phyloP scores from a whole-genome alignment of 2,797 vertebrate species.

The Calcarius lapponicus region DNA sequence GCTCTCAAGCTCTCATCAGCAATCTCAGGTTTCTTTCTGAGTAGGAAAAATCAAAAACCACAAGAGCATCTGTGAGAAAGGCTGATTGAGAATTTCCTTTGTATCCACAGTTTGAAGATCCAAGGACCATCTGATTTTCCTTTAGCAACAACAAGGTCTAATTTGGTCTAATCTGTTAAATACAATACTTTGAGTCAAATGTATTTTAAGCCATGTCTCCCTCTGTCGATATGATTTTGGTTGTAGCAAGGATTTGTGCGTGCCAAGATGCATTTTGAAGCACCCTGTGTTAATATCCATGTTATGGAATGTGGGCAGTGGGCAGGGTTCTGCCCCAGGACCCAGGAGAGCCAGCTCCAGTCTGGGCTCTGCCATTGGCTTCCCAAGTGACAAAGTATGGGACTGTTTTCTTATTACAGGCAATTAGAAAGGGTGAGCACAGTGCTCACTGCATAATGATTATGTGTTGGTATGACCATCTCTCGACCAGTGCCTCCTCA shows the following conservation, averaged over 20 bases:
- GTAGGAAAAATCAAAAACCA: neutral
- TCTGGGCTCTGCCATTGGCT: neutral
- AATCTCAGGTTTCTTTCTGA: neutral
- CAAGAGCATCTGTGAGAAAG: neutral
- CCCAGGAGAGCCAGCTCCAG: neutral
- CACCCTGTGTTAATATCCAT: rapidly evolving
- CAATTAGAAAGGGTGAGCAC: neutral
- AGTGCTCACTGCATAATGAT: neutral
- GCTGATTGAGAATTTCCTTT: neutral
- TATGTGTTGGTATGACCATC: neutral
- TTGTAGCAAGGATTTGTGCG: neutral
- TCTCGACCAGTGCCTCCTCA: neutral
- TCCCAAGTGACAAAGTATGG: neutral
- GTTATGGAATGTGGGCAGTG: neutral
- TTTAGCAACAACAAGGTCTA: neutral
- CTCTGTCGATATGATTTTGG: neutral
- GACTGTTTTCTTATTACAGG: neutral
- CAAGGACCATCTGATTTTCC: neutral
- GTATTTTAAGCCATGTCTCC: neutral
- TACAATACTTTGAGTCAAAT: neutral
- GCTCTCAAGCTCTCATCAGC: neutral
- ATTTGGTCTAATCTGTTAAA: neutral
- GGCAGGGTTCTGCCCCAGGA: no score
- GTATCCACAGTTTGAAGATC: neutral
- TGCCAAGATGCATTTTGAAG: neutral